Evolutionary conservation across 2,797 vertebrate genomes (phyloP).

Genomic region (Galagoides demidoff): DNA sequence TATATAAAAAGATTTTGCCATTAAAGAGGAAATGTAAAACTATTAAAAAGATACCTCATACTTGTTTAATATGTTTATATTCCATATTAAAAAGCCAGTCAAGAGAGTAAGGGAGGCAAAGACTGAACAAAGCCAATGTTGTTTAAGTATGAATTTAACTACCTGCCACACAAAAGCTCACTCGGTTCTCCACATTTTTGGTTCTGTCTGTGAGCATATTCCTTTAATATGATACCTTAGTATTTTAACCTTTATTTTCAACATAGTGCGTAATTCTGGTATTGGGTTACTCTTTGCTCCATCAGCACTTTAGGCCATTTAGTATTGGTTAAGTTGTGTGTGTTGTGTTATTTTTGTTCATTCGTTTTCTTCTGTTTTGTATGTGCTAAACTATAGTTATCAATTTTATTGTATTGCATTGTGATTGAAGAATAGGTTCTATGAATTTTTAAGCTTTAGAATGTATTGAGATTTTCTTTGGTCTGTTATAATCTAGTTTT

Average conservation of each 20-base stretch:
- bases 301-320: background rate
- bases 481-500: background rate
- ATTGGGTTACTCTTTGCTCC: background rate
- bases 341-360: background rate
- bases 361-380: background rate
- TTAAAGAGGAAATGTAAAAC: constrained; percentile 35
- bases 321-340: background rate
- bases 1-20: constrained; percentile 13
- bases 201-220: background rate
- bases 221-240: background rate
- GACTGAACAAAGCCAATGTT: background rate
- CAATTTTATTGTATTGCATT: constrained; percentile 30
- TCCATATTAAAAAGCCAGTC: constrained; percentile 47
- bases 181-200: background rate
- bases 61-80: constrained; percentile 18
- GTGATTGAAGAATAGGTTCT: background rate
- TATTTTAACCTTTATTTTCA: constrained; percentile 33
- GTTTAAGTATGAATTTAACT: background rate
- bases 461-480: constrained; percentile 8
- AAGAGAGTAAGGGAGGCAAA: background rate
- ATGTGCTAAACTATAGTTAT: constrained; percentile 26
- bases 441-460: background rate
- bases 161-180: background rate
- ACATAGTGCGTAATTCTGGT: background rate
- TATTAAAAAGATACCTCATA: background rate